Evolutionary conservation across 1,140 invertebrate genomes (phyloP).

Genomic region (Megalopta genalis): DNA sequence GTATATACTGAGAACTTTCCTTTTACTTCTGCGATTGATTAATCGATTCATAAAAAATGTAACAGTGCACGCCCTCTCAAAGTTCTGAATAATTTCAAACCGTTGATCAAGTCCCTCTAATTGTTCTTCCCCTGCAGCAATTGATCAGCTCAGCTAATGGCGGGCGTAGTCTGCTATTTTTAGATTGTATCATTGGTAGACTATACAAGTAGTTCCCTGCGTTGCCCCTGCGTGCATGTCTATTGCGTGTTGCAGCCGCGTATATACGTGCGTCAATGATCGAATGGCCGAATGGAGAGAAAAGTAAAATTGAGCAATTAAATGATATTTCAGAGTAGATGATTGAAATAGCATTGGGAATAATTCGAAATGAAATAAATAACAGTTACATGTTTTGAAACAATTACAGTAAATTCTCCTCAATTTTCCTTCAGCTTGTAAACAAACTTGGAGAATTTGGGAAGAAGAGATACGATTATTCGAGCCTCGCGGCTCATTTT

Average conservation of each 20-base stretch:
- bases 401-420: too few relatives aligned
- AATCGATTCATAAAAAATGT: neutral
- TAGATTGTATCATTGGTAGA: slow-evolving; percentile 23
- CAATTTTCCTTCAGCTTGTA: too few relatives aligned
- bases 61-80: neutral
- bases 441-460: too few relatives aligned
- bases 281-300: neutral
- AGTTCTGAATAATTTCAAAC: slow-evolving; percentile 16
- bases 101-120: neutral
- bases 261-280: neutral
- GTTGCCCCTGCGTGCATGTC: neutral
- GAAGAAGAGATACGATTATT: too few relatives aligned
- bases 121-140: slow-evolving; percentile 8
- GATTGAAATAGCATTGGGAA: too few relatives aligned
- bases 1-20: too few relatives aligned
- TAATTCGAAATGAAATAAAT: too few relatives aligned
- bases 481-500: too few relatives aligned
- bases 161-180: slow-evolving; percentile 14
- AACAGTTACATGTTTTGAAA: too few relatives aligned
- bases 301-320: neutral
- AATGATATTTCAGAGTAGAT: neutral
- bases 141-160: slow-evolving; percentile 10
- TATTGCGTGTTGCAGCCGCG: neutral
- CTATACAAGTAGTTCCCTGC: neutral
- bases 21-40: neutral